phyloP scores from a whole-genome alignment of 2,888 invertebrate genomes.

The Pteria penguin region DNA sequence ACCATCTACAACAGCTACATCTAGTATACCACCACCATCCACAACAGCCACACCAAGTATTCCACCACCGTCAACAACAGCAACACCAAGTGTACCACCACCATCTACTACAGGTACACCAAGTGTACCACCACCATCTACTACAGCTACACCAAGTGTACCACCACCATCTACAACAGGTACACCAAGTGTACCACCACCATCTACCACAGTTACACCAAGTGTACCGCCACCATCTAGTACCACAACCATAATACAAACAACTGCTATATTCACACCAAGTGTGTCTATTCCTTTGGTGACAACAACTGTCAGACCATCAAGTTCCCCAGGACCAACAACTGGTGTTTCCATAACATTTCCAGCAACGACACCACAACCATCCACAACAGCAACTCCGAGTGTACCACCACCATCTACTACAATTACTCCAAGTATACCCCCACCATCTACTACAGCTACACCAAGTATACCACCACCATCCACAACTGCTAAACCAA shows the following conservation, averaged over 20 bases:
- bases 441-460: neutral
- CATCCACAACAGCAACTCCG: neutral
- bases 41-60: too few relatives aligned
- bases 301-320: too few relatives aligned
- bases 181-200: neutral
- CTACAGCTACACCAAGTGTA: too few relatives aligned
- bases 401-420: neutral
- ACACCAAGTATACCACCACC: neutral
- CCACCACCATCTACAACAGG: neutral
- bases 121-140: neutral
- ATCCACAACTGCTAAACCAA: neutral
- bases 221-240: constrained; percentile 6
- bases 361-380: too few relatives aligned
- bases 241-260: neutral
- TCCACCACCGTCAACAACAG: neutral
- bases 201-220: neutral
- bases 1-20: constrained; percentile 2
- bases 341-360: too few relatives aligned
- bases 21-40: neutral
- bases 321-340: too few relatives aligned
- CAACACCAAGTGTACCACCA: too few relatives aligned
- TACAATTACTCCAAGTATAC: neutral
- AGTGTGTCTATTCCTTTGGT: neutral
- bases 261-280: neutral
- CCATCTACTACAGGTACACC: neutral